phyloP scores from a whole-genome alignment of 2,797 vertebrate species.

The Haliaeetus albicilla region DNA sequence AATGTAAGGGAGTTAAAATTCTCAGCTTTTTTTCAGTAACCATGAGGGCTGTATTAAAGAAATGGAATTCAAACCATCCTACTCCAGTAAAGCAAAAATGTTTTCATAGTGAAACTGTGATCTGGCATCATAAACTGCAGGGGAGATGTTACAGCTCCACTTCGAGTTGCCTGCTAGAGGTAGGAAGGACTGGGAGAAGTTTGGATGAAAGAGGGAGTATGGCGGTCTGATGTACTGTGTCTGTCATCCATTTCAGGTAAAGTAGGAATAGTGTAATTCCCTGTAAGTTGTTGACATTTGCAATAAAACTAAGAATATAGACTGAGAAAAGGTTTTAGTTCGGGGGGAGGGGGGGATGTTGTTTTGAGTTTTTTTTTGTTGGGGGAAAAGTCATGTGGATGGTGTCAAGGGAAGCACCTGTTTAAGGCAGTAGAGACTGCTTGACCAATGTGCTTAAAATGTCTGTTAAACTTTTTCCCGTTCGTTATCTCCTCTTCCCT shows the following conservation, averaged over 20 bases:
- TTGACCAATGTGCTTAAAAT: background rate
- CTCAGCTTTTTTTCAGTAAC: background rate
- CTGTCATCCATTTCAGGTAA: background rate
- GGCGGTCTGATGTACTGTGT: background rate
- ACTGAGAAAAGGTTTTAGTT: background rate
- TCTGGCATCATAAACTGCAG: background rate
- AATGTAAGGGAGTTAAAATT: background rate
- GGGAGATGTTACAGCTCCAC: background rate
- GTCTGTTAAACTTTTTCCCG: background rate
- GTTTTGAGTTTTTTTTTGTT: background rate
- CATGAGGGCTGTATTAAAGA: background rate
- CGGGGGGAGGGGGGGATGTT: too few relatives aligned
- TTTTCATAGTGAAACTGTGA: background rate
- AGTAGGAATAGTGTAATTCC: background rate
- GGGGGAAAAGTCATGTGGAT: background rate
- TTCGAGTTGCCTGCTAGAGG: background rate
- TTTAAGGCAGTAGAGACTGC: background rate
- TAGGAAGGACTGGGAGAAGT: background rate
- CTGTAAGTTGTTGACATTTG: background rate
- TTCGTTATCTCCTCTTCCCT: background rate
- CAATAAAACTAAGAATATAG: background rate
- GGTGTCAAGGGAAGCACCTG: background rate
- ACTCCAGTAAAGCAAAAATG: background rate
- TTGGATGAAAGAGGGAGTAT: background rate
- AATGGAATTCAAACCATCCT: background rate